phyloP scores from a whole-genome alignment of 1,140 invertebrate species.

The Nylanderia fulva region DNA sequence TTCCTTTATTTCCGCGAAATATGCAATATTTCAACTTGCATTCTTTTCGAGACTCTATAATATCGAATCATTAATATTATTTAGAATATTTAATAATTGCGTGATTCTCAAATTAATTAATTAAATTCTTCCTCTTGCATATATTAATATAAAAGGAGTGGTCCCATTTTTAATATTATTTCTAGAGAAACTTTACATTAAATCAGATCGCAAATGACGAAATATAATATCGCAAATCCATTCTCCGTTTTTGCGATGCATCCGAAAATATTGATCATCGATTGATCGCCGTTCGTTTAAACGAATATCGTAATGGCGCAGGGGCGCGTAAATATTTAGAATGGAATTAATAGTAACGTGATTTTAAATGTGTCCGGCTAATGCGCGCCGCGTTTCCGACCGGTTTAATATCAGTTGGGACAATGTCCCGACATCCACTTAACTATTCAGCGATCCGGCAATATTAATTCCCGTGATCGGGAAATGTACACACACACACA shows the following conservation, averaged over 20 bases:
- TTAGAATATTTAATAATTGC: not conserved
- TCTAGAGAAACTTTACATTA: not conserved
- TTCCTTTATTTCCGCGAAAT: not conserved
- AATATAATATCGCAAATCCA: not conserved
- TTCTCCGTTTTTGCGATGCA: not conserved
- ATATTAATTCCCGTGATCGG: conserved; percentile 47
- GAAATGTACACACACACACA: conserved; percentile 61
- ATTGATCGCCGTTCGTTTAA: not conserved
- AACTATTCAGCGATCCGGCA: conserved; percentile 59
- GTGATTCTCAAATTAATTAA: not conserved
- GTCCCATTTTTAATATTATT: no score
- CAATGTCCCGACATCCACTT: conserved; percentile 47
- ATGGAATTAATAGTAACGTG: conserved; percentile 59
- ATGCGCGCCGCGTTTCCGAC: conserved; percentile 4
- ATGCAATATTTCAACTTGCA: not conserved
- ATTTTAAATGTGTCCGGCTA: conserved; percentile 49
- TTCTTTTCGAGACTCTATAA: not conserved
- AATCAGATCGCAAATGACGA: not conserved
- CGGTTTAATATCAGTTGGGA: conserved; percentile 28
- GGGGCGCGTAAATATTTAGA: conserved; percentile 40
- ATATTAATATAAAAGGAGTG: not conserved
- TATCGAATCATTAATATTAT: not conserved
- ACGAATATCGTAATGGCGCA: conserved; percentile 1
- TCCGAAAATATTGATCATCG: conserved; percentile 30
- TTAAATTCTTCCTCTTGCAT: not conserved